A percentile compares a stretch with the other conserved stretches of the same genome.
Evolutionary conservation across 2,888 invertebrate genomes (phyloP).

Genomic region (Scaptomyza polygonia): DNA sequence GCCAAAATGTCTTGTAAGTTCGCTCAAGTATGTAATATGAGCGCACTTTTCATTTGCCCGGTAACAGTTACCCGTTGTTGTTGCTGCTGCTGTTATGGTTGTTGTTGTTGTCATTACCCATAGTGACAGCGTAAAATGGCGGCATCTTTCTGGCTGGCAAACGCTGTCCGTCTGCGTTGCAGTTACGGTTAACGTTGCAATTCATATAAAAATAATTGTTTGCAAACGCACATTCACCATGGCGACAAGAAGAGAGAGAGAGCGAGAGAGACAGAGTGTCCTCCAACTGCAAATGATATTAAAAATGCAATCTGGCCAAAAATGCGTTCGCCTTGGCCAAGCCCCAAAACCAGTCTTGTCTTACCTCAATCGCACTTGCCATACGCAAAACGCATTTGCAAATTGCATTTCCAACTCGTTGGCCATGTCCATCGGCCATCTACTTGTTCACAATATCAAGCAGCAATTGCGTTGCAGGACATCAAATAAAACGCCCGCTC

Average conservation of each 20-base stretch:
- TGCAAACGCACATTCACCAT: slow-evolving; percentile 64
- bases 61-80: slow-evolving; percentile 40
- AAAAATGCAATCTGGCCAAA: slow-evolving; percentile 73
- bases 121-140: slow-evolving; percentile 64
- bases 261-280: slow-evolving; percentile 1
- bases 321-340: slow-evolving; percentile 33
- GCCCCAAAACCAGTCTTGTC: not conserved
- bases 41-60: slow-evolving; percentile 66
- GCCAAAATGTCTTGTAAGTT: slow-evolving; percentile 74
- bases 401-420: slow-evolving; percentile 66
- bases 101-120: slow-evolving; percentile 54
- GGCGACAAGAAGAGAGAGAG: slow-evolving; percentile 29
- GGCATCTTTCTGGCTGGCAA: slow-evolving; percentile 27
- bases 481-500: slow-evolving; percentile 69
- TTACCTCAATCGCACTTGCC: slow-evolving; percentile 33
- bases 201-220: slow-evolving; percentile 78
- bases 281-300: slow-evolving; percentile 55
- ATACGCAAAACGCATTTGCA: slow-evolving; percentile 68
- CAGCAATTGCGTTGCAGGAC: slow-evolving; percentile 55
- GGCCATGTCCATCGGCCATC: slow-evolving; percentile 19
- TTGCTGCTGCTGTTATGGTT: slow-evolving; percentile 13
- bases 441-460: slow-evolving; percentile 35
- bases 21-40: slow-evolving; percentile 71
- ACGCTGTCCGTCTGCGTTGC: slow-evolving; percentile 11
- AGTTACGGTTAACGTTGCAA: slow-evolving; percentile 56